Base-by-base conservation (phyloP, 2,113 vertebrate species). In the Actenoides hombroni region DNA sequence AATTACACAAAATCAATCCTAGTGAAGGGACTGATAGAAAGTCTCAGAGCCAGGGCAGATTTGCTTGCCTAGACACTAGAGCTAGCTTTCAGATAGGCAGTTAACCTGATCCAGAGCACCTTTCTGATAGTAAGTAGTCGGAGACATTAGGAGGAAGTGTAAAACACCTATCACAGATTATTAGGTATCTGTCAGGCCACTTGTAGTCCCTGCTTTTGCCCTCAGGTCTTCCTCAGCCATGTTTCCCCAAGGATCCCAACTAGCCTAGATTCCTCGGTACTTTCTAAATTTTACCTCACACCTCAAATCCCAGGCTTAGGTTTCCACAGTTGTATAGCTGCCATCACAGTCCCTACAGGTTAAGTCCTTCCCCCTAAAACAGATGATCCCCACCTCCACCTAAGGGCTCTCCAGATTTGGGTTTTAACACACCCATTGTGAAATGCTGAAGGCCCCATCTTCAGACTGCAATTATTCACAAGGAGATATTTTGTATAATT, bases 241-340 rank as follows among this genome's bases (percentile, higher is more conserved):
- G 1, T 44, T 6, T 25, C 54, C 15, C 24, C 31, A 71, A 18
- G 11, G 13, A 75, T 59, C 31, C 18, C 42, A 75, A 71, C 31
- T 9, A 81, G 5, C 9, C 20, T 51, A 9, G 37, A 14, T 61
- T 63, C 28, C n/a, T 79, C 0, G 0, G 9, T 37, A n/a, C 9
- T 84, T 84, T 26, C 23, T 54, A 57, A 67, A 67, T 70, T 76
- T 78, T 40, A 59, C 46, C 44, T 78, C 54, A 74, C 74, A 81
- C 5, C 16, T 28, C 48, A 78, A 81, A 87, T 40, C n/a, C 11
- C 19, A 49, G 37, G 16, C 40, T 46, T 29, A n/a, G 35, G 19
- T 54, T 86, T 91, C 25, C 68, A 29, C 6, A 71, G 2, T 35
- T 80, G n/a, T 2, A 2, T 6, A 37, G 13, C 9, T 86, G 49